Percentiles rank a stretch among this genome's conserved stretches.
These are phyloP conservation scores for Pteria penguin DNA, from an alignment of 2,888 invertebrate species.

Conservation along the genomic window DNA sequence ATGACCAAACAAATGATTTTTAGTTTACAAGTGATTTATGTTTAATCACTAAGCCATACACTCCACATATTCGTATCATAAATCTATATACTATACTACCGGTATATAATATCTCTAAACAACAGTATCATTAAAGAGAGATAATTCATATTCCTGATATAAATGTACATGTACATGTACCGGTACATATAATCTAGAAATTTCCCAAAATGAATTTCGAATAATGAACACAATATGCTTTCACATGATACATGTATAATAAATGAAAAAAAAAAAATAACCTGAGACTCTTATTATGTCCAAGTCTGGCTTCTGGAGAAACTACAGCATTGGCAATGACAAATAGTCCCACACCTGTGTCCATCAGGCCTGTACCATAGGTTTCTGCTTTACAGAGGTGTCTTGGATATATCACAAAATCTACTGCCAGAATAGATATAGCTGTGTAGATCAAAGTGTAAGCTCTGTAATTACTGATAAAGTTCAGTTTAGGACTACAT, in stretches of 20 bases:
- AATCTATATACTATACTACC: too few species aligned
- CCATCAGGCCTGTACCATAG: constrained; percentile 93
- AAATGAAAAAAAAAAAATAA: background rate
- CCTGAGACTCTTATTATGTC: background rate
- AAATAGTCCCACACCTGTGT: constrained; percentile 94
- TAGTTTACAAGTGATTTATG: too few species aligned
- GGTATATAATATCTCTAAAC: too few species aligned
- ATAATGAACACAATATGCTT: too few species aligned
- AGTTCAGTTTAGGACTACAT: constrained; percentile 50
- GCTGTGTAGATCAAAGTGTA: constrained; percentile 72
- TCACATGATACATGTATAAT: background rate
- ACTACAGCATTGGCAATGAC: constrained; percentile 76
- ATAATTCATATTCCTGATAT: too few species aligned
- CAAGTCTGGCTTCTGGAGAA: constrained; percentile 72
- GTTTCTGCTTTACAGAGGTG: constrained; percentile 92
- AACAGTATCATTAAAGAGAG: too few species aligned
- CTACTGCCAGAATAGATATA: constrained; percentile 94
- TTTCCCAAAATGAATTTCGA: too few species aligned
- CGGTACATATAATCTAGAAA: too few species aligned
- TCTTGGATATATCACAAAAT: constrained; percentile 92
- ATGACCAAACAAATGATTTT: too few species aligned
- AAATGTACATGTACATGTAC: too few species aligned
- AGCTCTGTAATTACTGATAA: constrained; percentile 73
- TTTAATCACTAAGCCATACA: too few species aligned
- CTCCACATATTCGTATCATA: too few species aligned